Conservation (phyloP, 2,113 vertebrate species). For the Tupaia tana region DNA sequence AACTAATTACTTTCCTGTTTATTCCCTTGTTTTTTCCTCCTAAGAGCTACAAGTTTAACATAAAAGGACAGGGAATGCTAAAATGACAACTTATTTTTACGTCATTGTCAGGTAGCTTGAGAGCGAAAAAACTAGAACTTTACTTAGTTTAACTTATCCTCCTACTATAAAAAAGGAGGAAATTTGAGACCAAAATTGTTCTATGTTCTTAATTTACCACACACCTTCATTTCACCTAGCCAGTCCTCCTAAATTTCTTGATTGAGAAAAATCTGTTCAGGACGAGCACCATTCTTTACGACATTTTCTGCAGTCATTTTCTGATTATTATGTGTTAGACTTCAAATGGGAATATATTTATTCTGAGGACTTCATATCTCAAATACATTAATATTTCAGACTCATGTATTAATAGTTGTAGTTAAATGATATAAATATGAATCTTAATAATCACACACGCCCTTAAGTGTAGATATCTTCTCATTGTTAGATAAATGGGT, state of each 20-base stretch:
- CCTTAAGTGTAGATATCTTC: neutral
- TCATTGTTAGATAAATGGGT: neutral
- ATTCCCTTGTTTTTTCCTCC: neutral
- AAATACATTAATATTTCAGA: neutral
- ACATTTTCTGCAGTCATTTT: neutral
- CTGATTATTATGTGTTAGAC: neutral
- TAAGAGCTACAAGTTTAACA: neutral
- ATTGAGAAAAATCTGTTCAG: neutral
- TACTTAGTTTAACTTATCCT: constrained; percentile 9
- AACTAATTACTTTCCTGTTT: neutral
- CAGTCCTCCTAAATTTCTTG: neutral
- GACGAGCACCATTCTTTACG: neutral
- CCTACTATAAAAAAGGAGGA: neutral
- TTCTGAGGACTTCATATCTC: constrained; percentile 34
- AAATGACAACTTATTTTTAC: neutral
- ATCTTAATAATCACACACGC: neutral
- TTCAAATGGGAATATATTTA: neutral
- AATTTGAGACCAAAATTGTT: constrained; percentile 15
- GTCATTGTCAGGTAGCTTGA: neutral
- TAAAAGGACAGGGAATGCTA: neutral
- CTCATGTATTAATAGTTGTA: neutral
- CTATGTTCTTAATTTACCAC: neutral
- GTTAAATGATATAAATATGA: neutral
- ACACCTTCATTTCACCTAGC: neutral
- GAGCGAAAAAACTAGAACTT: neutral